A percentile compares a stretch with the other conserved stretches of the same genome.
Evolutionary conservation across 2,113 vertebrate species (phyloP).

Genomic region (Pseudolaguvia tuberculata): DNA sequence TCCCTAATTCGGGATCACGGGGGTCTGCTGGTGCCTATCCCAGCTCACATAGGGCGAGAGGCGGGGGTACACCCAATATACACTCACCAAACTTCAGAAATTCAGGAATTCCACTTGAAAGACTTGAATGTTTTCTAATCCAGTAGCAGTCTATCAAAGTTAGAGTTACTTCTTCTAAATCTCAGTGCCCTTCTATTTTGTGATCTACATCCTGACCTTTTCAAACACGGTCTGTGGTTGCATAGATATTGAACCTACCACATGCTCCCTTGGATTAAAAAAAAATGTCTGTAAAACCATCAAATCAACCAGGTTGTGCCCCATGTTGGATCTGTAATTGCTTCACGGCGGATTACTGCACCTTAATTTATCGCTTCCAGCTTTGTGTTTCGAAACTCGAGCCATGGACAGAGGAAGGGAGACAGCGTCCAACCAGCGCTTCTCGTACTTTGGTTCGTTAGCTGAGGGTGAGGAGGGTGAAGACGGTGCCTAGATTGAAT

Average conservation of each 20-base stretch:
- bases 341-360: constrained; percentile 68
- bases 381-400: constrained; percentile 85
- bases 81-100: no score
- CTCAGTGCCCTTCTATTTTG: constrained; percentile 19
- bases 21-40: no score
- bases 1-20: no score
- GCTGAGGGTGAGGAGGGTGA: constrained; percentile 81
- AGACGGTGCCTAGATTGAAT: constrained; percentile 76
- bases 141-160: constrained; percentile 3
- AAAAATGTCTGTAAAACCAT: constrained; percentile 55
- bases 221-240: constrained; percentile 61
- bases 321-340: constrained; percentile 47
- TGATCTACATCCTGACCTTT: constrained; percentile 59
- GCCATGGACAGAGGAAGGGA: constrained; percentile 84
- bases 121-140: background rate
- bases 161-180: constrained; percentile 21
- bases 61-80: no score
- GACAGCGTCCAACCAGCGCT: constrained; percentile 84
- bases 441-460: constrained; percentile 90
- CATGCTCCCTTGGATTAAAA: constrained; percentile 54
- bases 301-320: constrained; percentile 45
- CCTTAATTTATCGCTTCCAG: constrained; percentile 84
- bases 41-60: no score
- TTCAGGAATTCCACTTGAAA: background rate
- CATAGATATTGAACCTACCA: constrained; percentile 68